Evolutionary conservation across 2,888 invertebrate species (phyloP).

Genomic region (Lepidochrysops patricia): DNA sequence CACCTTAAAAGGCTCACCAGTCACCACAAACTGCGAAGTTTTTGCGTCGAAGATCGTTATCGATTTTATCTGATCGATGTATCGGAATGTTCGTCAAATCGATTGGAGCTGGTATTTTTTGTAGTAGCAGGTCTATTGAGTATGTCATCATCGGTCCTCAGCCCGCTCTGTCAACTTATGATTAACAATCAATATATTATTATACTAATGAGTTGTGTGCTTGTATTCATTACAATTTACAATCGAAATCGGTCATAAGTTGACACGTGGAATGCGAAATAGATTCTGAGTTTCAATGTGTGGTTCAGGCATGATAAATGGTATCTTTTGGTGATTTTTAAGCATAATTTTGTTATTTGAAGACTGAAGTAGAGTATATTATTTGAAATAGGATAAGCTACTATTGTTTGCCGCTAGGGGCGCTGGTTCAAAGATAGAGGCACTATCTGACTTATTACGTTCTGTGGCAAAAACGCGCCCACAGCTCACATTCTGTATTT

Average conservation of each 20-base stretch:
- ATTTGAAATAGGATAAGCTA: too few species aligned
- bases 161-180: constrained; percentile 1
- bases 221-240: neutral
- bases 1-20: neutral
- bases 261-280: neutral
- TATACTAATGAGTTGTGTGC: neutral
- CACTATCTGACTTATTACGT: too few species aligned
- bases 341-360: too few species aligned
- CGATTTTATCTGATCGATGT: neutral
- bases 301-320: neutral
- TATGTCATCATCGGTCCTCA: constrained; percentile 37
- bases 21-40: neutral
- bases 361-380: too few species aligned
- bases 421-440: too few species aligned
- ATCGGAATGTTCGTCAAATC: constrained; percentile 8
- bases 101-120: constrained; percentile 9
- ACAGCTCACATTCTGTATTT: too few species aligned
- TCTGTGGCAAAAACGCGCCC: too few species aligned
- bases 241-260: neutral
- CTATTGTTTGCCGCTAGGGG: too few species aligned
- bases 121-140: constrained; percentile 19
- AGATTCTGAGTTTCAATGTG: neutral
- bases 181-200: constrained; percentile 10
- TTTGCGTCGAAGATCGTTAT: neutral
- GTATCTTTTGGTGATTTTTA: neutral